Evolutionary conservation across 2,113 vertebrate species (phyloP).

Genomic region (Clarias gariepinus): DNA sequence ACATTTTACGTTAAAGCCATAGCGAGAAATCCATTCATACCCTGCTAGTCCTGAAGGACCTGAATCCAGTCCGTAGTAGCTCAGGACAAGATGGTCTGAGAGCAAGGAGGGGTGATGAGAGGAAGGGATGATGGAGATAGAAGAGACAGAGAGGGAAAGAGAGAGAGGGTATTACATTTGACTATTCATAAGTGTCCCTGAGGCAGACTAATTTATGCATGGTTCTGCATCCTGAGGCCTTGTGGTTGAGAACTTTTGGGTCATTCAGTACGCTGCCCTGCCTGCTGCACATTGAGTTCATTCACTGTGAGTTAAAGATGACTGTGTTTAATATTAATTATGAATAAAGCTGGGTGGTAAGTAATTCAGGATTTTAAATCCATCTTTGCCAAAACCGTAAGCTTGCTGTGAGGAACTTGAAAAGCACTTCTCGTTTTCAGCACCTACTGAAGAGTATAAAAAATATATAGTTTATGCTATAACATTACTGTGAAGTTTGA

Average conservation of each 20-base stretch:
- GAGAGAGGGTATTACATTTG: constrained; percentile 36
- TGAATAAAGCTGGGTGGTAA: background rate
- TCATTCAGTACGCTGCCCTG: constrained; percentile 31
- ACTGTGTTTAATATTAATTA: constrained; percentile 34
- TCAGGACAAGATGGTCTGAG: background rate
- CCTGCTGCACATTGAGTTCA: constrained; percentile 34
- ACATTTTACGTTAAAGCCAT: background rate
- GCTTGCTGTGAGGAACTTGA: constrained; percentile 1
- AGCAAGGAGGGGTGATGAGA: background rate
- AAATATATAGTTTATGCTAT: background rate
- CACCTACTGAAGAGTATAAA: background rate
- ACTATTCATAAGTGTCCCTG: constrained; percentile 41
- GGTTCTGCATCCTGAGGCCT: constrained; percentile 38
- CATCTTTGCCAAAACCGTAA: background rate
- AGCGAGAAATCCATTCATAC: background rate
- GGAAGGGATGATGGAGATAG: constrained; percentile 13
- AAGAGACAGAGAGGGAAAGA: background rate
- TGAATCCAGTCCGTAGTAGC: constrained; percentile 4
- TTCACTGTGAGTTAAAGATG: constrained; percentile 20
- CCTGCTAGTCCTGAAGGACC: constrained; percentile 37
- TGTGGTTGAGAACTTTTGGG: constrained; percentile 40
- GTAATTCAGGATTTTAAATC: constrained; percentile 10
- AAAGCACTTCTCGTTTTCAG: background rate
- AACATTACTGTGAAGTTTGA: background rate
- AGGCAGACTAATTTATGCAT: constrained; percentile 43